Evolutionary conservation across 1,140 invertebrate genomes (phyloP), one percentile per base, ranked within the genome.

Genomic region (Aethina tumida): DNA sequence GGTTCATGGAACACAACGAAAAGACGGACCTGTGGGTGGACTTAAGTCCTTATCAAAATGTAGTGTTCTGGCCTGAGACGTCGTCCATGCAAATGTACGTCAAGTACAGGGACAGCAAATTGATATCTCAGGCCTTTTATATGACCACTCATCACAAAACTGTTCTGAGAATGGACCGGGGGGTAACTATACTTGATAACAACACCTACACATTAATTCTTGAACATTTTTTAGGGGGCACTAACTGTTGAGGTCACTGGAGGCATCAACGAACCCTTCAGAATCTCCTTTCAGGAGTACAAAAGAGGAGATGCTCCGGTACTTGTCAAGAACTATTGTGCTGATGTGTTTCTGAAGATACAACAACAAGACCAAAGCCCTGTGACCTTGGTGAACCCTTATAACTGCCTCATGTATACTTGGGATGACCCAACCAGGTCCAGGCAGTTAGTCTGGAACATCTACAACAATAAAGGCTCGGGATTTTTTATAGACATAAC

Each of bases 1-100:
- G 82, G 15, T 88, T 81, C 59, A 88, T 88, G 84, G 84, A 90
- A 53, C 77, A 86, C 50, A 87, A 88, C 52, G 82, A 86, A 53
- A 70, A 79, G 24, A 81, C 82, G 0, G 84, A 90, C 62, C 63
- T 88, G 0, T 90, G 84, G 85, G 74, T 81, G 25, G 84, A 90
- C 62, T 63, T 88, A 16, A 59, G 68, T 3, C 74, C 79, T 2
- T 66, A 70, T 31, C 79, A 85, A 59, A 80, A 73, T 43, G 63
- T 75, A 4, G 70, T 82, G 8, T 87, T 84, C 58, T 88, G 83
- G 83, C 84, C 84, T 0, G 77, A 79, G 42, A 87, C 84, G 0
- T 75, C 84, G 42, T 79, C 77, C 0, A 81, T 84, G 76, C 73
- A 71, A 39, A 82, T 90, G 78, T 79, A 77, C 50, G 75, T 84